These are phyloP conservation scores for Acleris literana DNA, from an alignment of 2,888 invertebrate genomes.

Conservation along the genomic window DNA sequence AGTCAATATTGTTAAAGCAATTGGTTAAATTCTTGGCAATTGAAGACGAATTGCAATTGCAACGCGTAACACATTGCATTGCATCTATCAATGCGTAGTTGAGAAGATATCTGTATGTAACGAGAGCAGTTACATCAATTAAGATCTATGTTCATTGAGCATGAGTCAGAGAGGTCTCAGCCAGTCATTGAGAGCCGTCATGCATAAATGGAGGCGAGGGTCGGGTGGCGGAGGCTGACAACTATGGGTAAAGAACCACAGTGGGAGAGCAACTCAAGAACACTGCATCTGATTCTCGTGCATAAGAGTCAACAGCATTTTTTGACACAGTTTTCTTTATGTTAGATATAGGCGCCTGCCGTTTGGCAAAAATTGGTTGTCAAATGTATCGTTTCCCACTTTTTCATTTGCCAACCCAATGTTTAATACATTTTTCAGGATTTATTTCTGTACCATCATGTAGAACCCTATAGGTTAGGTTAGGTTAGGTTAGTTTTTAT, in stretches of 20 bases:
- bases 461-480: too few relatives aligned
- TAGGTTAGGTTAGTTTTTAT: too few relatives aligned
- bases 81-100: conserved; percentile 20
- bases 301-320: background rate
- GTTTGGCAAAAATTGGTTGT: too few relatives aligned
- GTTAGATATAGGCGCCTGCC: too few relatives aligned
- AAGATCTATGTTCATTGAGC: conserved; percentile 76
- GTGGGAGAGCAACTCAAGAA: conserved; percentile 2
- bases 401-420: too few relatives aligned
- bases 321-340: too few relatives aligned
- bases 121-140: conserved; percentile 67
- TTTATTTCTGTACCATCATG: too few relatives aligned
- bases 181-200: conserved; percentile 64
- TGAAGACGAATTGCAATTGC: background rate
- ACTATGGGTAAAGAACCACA: conserved; percentile 9
- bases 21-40: conserved; percentile 2
- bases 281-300: background rate
- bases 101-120: conserved; percentile 13
- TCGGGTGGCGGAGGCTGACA: conserved; percentile 21
- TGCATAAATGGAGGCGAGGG: conserved; percentile 21
- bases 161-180: conserved; percentile 63
- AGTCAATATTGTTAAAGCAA: background rate
- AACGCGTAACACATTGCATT: conserved; percentile 26
- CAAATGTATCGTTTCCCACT: too few relatives aligned
- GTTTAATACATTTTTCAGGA: too few relatives aligned